Conservation (phyloP, 2,888 invertebrate genomes). For the Habrosyne pyritoides region DNA sequence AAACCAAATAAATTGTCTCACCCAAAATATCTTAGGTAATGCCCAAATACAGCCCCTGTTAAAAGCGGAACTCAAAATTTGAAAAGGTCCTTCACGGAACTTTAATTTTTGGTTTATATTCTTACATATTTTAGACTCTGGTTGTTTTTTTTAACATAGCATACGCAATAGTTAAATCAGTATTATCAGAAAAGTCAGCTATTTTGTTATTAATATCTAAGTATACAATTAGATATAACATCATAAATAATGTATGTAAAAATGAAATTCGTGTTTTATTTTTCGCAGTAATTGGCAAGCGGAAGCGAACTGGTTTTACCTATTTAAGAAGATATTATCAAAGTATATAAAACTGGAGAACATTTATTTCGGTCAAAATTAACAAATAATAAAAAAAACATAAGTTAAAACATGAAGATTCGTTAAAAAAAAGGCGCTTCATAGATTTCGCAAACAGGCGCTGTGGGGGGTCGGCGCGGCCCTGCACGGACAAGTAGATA, state of each 20-base stretch:
- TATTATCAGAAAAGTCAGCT: conserved; percentile 20
- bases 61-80: too few relatives aligned
- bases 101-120: too few relatives aligned
- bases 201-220: conserved; percentile 19
- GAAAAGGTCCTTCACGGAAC: too few relatives aligned
- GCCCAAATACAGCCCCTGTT: too few relatives aligned
- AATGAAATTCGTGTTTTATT: conserved; percentile 16
- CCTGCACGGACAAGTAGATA: too few relatives aligned
- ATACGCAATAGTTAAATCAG: conserved; percentile 21
- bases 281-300: conserved; percentile 21
- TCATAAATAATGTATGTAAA: conserved; percentile 10
- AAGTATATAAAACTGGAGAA: conserved; percentile 8
- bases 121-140: conserved; percentile 14
- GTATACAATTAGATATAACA: conserved; percentile 13
- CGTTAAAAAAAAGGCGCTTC: conserved; percentile 4
- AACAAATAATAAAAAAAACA: background rate
- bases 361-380: conserved; percentile 10
- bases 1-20: too few relatives aligned
- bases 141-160: conserved; percentile 19
- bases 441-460: conserved; percentile 6
- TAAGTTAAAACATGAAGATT: conserved; percentile 1
- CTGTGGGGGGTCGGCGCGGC: too few relatives aligned
- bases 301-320: conserved; percentile 17
- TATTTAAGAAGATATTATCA: conserved; percentile 14
- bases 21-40: too few relatives aligned